Conservation (phyloP, 2,797 vertebrate genomes). For the Triplophysa yarkandensis region DNA sequence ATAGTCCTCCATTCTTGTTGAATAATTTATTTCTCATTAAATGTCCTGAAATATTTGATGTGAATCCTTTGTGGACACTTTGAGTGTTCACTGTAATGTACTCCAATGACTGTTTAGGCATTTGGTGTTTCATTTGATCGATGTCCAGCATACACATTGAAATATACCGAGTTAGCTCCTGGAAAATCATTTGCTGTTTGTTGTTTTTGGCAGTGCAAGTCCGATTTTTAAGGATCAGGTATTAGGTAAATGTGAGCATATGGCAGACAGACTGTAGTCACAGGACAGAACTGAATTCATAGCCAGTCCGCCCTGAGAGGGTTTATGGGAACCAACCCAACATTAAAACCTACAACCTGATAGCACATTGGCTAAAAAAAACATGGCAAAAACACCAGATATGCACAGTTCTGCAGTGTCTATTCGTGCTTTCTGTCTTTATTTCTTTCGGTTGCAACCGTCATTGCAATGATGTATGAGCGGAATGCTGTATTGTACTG, state of each 20-base stretch:
- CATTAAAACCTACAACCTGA: slow-evolving; percentile 25
- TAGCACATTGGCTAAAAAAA: not conserved
- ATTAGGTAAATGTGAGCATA: slow-evolving; percentile 34
- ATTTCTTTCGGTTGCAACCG: slow-evolving; percentile 16
- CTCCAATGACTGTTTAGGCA: not conserved
- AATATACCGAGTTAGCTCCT: not conserved
- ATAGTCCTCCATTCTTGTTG: not conserved
- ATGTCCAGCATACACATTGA: not conserved
- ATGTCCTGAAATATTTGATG: not conserved
- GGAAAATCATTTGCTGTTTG: not conserved
- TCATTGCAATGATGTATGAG: slow-evolving; percentile 29
- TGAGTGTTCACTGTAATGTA: not conserved
- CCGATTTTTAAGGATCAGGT: slow-evolving; percentile 25
- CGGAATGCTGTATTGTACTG: slow-evolving; percentile 18
- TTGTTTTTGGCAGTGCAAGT: slow-evolving; percentile 4
- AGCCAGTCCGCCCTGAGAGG: not conserved
- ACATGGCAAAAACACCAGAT: slow-evolving; percentile 3
- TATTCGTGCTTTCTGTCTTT: slow-evolving; percentile 11
- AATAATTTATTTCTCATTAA: not conserved
- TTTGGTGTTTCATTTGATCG: not conserved
- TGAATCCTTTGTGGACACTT: not conserved
- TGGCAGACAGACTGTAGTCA: slow-evolving; percentile 33
- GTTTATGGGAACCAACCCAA: slow-evolving; percentile 22
- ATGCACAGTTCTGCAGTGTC: not conserved
- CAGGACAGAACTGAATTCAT: slow-evolving; percentile 6